Percentiles rank a stretch among this genome's conserved stretches.
phyloP scores from a whole-genome alignment of 2,797 vertebrate genomes.

The Limnodromus scolopaceus region DNA sequence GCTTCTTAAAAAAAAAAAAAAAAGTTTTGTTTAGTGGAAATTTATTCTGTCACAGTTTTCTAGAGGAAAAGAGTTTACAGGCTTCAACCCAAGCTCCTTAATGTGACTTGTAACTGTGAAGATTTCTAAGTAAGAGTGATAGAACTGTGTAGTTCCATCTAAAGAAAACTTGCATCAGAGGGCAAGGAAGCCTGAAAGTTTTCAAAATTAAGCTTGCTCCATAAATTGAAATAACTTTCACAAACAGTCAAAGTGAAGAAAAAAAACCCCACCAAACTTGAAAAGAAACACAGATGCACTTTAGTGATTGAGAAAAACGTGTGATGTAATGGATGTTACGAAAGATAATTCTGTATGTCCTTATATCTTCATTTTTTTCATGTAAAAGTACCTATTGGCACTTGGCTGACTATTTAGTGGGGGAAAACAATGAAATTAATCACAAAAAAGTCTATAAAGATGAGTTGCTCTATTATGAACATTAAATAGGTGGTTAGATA shows the following conservation, averaged over 20 bases:
- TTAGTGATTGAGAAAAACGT: not conserved
- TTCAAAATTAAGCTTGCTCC: not conserved
- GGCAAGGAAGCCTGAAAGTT: not conserved
- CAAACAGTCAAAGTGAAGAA: not conserved
- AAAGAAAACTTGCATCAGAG: not conserved
- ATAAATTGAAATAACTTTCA: not conserved
- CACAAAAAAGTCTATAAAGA: not conserved
- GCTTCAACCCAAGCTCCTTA: not conserved
- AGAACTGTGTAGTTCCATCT: not conserved
- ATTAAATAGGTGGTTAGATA: not conserved
- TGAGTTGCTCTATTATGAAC: not conserved
- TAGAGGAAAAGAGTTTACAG: not conserved
- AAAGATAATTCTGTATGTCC: not conserved
- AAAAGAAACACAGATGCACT: not conserved
- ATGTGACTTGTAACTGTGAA: not conserved
- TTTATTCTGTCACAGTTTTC: not conserved
- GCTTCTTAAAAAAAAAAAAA: not conserved
- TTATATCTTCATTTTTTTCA: not conserved
- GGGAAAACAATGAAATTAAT: not conserved
- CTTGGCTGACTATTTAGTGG: not conserved
- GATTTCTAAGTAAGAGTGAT: not conserved
- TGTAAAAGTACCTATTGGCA: not conserved
- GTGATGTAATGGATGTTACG: rapidly evolving
- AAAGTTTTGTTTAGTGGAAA: not conserved
- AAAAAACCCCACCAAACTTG: not conserved